Base-by-base conservation (phyloP, 2,888 invertebrate genomes). In the Hirtodrosophila trivittata region DNA sequence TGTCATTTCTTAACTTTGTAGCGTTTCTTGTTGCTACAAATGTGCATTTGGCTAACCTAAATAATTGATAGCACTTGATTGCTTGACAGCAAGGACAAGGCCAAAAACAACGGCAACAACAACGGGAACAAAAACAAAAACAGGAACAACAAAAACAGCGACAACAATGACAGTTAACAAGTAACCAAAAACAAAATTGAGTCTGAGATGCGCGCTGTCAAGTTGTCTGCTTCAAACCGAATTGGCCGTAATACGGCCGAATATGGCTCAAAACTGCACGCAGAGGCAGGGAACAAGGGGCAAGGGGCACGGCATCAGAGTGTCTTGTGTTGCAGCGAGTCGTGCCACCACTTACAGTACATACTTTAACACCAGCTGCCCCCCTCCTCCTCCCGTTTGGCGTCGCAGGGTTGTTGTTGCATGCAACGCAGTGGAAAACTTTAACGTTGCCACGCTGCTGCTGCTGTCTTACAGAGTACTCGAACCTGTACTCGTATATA, bases 11-110 rank as follows among this genome's bases (percentile, higher is more conserved):
- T 21, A 21, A 66, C 26, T 37, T 42, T 45, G 37, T 39, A 45
- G 16, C 12, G 35, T 9, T 18, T 16, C 10, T 25, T 32, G 35
- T 52, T 28, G 42, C 32, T 37, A 49, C 59, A 60, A 60, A 51
- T 63, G 64, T 77, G 74, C 87, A 86, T 87, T 85, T 78, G 69
- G 73, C 58, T 52, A 54, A 55, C 43, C 45, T 86, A 75, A 85
- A 86, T 86, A 87, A 84, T 86, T 82, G 64, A 82, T 86, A 69
- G 75, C 63, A 86, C 87, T 85, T 87, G 86, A 86, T 84, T 85
- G 77, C 73, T 56, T 46, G 66, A 55, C 63, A 75, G 56, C 66
- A 55, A 14, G 16, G 33, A 33, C 33, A 33, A 5, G 33, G 33
- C 33, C 33, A 33, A 33, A 33, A n/a, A 35, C 10, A 68, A 63